Evolutionary conservation across 2,113 vertebrate genomes (phyloP).

Genomic region (Poeciliopsis occidentalis): DNA sequence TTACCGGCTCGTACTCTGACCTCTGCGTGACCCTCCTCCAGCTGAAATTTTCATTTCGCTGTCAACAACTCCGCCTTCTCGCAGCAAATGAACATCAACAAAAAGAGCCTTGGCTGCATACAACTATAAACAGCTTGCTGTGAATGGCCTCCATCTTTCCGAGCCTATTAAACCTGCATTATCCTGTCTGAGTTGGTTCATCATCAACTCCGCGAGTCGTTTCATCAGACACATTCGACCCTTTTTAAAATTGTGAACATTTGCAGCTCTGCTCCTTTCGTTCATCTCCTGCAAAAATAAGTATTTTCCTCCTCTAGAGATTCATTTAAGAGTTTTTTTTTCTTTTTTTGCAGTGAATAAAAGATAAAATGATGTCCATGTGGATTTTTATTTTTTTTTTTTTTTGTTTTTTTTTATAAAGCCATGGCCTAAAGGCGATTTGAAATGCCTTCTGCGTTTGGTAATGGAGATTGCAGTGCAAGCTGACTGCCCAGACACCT

Average conservation of each 20-base stretch:
- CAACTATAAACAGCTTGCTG: conserved; percentile 43
- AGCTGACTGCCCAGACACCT: conserved; percentile 8
- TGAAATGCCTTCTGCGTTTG: conserved; percentile 10
- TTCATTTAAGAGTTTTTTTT: background rate
- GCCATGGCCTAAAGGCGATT: conserved; percentile 3
- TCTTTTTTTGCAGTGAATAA: background rate
- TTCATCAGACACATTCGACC: conserved; percentile 8
- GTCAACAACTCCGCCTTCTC: conserved; percentile 53
- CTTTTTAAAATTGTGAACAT: conserved; percentile 18
- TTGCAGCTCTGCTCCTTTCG: conserved; percentile 6
- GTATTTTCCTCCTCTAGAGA: background rate
- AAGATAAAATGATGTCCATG: background rate
- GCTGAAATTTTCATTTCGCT: conserved; percentile 43
- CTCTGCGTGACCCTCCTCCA: conserved; percentile 16
- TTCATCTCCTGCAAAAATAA: background rate
- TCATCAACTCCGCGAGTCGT: conserved; percentile 5
- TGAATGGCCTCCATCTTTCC: conserved; percentile 46
- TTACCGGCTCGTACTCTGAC: conserved; percentile 22
- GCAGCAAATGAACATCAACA: conserved; percentile 57
- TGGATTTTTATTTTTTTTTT: background rate
- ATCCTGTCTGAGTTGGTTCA: conserved; percentile 12
- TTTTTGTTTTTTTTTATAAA: background rate
- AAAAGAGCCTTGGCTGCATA: conserved; percentile 40
- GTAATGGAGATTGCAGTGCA: conserved; percentile 1
- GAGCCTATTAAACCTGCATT: conserved; percentile 30